Conservation (phyloP, 2,113 vertebrate genomes). For the Azemiops feae region DNA sequence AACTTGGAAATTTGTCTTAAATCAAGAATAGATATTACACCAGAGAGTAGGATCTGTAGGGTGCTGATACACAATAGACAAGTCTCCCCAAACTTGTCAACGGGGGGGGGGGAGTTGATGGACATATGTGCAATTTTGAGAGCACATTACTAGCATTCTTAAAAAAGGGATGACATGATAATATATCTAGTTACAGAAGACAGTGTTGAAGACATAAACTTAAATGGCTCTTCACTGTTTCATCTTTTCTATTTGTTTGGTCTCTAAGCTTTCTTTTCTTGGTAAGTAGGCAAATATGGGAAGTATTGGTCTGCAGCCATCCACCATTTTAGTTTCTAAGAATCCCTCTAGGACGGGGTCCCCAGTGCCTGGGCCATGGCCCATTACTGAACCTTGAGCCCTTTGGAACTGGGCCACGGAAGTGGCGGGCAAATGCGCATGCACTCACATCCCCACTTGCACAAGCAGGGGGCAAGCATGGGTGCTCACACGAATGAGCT, state of each 20-base stretch:
- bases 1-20: neutral
- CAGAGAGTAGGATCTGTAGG: neutral
- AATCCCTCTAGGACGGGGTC: neutral
- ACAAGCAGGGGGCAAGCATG: neutral
- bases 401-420: neutral
- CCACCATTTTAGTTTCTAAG: neutral
- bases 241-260: neutral
- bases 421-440: neutral
- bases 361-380: rapidly evolving
- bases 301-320: neutral
- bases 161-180: neutral
- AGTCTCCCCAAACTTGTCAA: neutral
- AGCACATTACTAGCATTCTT: neutral
- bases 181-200: neutral
- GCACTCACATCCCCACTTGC: neutral
- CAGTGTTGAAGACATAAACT: neutral
- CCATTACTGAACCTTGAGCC: neutral
- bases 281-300: neutral
- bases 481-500: neutral
- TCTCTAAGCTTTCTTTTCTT: neutral
- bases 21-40: neutral
- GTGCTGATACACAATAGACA: neutral
- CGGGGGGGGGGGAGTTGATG: rapidly evolving
- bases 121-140: neutral
- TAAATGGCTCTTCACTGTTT: neutral